Percentiles rank a stretch among this genome's conserved stretches.
phyloP scores from a whole-genome alignment of 1,140 invertebrate species.

The Magallana gigas region DNA sequence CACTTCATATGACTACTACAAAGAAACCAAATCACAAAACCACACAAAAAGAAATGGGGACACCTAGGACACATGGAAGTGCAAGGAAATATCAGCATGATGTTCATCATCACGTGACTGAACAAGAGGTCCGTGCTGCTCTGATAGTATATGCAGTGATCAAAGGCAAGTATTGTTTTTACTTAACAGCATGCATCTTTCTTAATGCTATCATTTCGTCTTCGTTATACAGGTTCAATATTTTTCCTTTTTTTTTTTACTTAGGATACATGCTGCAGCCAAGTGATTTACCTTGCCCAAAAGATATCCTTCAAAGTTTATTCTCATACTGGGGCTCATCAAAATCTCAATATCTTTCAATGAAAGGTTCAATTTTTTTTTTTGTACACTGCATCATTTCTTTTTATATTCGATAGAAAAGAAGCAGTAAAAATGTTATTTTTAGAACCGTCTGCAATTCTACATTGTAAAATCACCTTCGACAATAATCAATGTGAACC shows the following conservation, averaged over 20 bases:
- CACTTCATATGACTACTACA: background rate
- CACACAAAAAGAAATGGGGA: background rate
- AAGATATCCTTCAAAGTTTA: background rate
- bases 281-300: background rate
- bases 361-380: background rate
- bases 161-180: background rate
- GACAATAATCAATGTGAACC: background rate
- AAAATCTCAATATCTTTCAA: background rate
- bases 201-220: background rate
- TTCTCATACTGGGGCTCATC: background rate
- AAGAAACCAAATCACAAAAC: background rate
- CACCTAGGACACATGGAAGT: background rate
- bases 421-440: no score
- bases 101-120: background rate
- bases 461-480: no score
- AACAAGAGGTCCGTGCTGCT: background rate
- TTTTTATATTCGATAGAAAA: no score
- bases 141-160: slow-evolving; percentile 14
- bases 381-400: no score
- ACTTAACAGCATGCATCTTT: background rate
- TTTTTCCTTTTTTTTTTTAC: background rate
- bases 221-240: background rate
- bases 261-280: background rate
- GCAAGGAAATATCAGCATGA: background rate
- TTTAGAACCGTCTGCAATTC: no score